Evolutionary conservation across 2,888 invertebrate species (phyloP), one percentile per base, ranked within the genome.

Genomic region (Pammene aurita): DNA sequence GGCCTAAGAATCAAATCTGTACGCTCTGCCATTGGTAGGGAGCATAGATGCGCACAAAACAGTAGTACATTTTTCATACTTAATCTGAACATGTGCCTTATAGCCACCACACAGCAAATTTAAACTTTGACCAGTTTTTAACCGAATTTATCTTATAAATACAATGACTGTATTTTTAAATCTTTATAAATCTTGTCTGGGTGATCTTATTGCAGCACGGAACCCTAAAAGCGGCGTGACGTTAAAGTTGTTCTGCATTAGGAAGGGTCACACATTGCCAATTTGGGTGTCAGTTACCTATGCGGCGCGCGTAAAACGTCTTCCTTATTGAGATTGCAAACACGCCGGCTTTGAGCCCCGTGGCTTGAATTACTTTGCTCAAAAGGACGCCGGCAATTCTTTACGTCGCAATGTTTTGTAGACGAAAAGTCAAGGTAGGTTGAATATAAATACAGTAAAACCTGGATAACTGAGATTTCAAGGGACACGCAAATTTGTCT

Each of bases 211-310:
- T 38, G 16, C 13, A 13, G 13, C 13, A 50, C n/a, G 58, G 55
- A 50, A 14, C 26, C 48, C 18, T 61, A 61, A 62, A 56, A 63
- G 6, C 18, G 41, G 46, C 52, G 63, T 52, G 58, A 46, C 50
- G n/a, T 46, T 52, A 57, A 52, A 57, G 44, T n/a, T 11, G 26
- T 54, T 46, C 68, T 55, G 69, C 66, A 66, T 68, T 62, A 48
- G 66, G 66, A 73, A 75, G 83, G 83, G 77, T 76, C 60, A 71
- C 73, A 67, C 61, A 60, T 50, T 54, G 70, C 55, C 54, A 58
- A 5, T 42, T 69, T 66, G 62, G 57, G 67, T 52, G 61, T 52
- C 42, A 11, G 50, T 44, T 46, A 44, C 58, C 44, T 58, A 68
- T 64, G 35, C 64, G 50, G 44, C 35, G 58, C 58, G 68, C 60